Evolutionary conservation across 2,797 vertebrate genomes (phyloP).

Genomic region (Diplodus puntazzo): DNA sequence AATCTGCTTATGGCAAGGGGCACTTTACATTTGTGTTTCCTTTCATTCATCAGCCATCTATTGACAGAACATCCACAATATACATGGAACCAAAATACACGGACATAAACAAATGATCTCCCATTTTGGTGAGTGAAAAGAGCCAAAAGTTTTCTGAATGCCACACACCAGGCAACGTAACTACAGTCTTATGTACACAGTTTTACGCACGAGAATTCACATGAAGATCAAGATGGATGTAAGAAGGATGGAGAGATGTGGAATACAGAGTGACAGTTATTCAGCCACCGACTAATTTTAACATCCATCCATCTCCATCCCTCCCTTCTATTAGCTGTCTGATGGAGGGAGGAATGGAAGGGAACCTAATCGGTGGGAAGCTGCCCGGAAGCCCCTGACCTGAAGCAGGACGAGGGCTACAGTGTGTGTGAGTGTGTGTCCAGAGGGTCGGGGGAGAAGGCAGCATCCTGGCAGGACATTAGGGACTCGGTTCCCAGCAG

Average conservation of each 20-base stretch:
- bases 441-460: constrained; percentile 88
- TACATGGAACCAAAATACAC: not conserved
- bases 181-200: constrained; percentile 66
- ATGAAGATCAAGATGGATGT: constrained; percentile 77
- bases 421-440: constrained; percentile 62
- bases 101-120: not conserved
- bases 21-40: not conserved
- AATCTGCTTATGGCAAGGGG: too few relatives aligned
- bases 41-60: not conserved
- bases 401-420: constrained; percentile 91
- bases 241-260: constrained; percentile 37
- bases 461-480: constrained; percentile 91
- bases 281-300: constrained; percentile 93
- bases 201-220: constrained; percentile 75
- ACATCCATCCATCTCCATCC: constrained; percentile 75
- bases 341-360: constrained; percentile 66
- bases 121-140: not conserved
- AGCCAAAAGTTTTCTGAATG: constrained; percentile 10
- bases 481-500: constrained; percentile 93
- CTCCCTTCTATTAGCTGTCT: constrained; percentile 46
- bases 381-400: constrained; percentile 94
- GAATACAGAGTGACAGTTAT: constrained; percentile 77
- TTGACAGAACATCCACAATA: not conserved
- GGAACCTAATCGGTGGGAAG: constrained; percentile 93
- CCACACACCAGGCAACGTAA: constrained; percentile 82